phyloP scores from a whole-genome alignment of 2,113 vertebrate genomes.

The Herpailurus yagouaroundi region DNA sequence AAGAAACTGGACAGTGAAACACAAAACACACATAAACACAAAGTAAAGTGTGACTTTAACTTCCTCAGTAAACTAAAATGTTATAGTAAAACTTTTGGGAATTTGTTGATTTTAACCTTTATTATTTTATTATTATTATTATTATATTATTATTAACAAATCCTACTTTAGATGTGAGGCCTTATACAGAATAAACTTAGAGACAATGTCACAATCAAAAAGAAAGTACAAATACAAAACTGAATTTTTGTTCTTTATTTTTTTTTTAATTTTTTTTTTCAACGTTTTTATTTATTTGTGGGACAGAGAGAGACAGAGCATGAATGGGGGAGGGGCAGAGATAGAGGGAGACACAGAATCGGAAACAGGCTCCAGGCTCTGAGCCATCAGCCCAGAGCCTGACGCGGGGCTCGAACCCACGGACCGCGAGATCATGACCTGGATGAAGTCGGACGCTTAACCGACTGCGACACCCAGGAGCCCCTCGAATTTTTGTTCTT shows the following conservation, averaged over 20 bases:
- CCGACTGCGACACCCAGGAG: no score
- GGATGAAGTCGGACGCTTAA: no score
- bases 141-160: neutral
- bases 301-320: no score
- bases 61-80: neutral
- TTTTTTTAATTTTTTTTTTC: no score
- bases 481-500: no score
- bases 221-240: neutral
- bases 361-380: no score
- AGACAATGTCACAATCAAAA: neutral
- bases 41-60: neutral
- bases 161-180: neutral
- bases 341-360: no score
- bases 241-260: neutral
- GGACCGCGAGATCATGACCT: no score
- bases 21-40: neutral
- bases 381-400: no score
- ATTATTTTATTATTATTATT: neutral
- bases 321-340: no score
- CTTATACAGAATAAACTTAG: neutral
- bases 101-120: neutral
- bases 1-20: neutral
- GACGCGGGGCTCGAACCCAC: no score
- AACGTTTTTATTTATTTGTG: no score
- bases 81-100: neutral